Evolutionary conservation across 2,797 vertebrate species (phyloP), one percentile per base, ranked within the genome.

Genomic region (Neostethus bicornis): DNA sequence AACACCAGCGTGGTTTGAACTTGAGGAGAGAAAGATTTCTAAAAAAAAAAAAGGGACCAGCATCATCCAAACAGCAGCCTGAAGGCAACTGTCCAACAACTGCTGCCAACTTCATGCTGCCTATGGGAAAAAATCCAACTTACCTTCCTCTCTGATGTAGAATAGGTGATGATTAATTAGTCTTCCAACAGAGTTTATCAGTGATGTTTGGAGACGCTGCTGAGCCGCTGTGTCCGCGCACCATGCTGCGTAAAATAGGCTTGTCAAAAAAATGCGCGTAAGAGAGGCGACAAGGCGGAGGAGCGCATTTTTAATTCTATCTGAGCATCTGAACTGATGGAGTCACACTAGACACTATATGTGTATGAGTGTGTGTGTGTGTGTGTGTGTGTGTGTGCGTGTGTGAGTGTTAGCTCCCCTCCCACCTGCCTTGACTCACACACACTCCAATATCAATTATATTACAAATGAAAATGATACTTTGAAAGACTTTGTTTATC

Each of bases 1-100:
- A 75, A 79, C 84, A 77, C 85, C 85, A 32, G 87, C 86, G 81
- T 81, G 80, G 66, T 69, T 70, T 83, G 67, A 80, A 86, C 75
- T 77, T 48, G 58, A 61, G 49, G 71, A 56, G 4, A 59, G 23
- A 75, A 29, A 66, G 19, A 67, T 41, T 70, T 48, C 58, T 53
- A 31, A 12, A 2, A n/a, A 69, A 58, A 70, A 42, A n/a, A 34
- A 25, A 58, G 51, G 68, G 56, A 38, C 59, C 47, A 56, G 51
- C 12, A 54, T n/a, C 49, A 48, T 24, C 38, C 50, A 54, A 46
- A 6, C 19, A 38, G 50, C 0, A n/a, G 61, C 71, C 72, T 59
- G 75, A 42, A 51, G 74, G 73, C 73, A 76, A 79, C 62, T 79
- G 70, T 75, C 24, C 60, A 69, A 49, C 71, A 78, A 72, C 66